phyloP scores from a whole-genome alignment of 2,113 vertebrate genomes.

The Poicephalus meyeri region DNA sequence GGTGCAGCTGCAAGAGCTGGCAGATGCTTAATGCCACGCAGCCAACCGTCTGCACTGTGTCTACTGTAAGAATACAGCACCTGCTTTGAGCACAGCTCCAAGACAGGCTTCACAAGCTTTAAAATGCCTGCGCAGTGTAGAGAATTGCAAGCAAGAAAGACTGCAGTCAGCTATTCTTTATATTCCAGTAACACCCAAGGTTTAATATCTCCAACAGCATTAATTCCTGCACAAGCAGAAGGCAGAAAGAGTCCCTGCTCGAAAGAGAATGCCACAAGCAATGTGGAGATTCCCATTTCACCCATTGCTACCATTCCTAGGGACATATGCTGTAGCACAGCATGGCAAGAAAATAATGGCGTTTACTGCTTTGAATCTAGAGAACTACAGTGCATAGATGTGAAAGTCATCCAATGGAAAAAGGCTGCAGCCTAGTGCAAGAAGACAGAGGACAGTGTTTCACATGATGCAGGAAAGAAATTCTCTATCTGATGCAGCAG shows the following conservation, averaged over 20 bases:
- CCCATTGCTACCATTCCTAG: neutral
- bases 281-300: accelerated
- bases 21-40: neutral
- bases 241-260: neutral
- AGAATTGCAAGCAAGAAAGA: neutral
- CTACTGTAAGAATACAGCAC: neutral
- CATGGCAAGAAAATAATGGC: neutral
- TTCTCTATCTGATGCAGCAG: slow-evolving; percentile 14
- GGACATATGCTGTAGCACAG: accelerated
- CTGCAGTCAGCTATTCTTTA: neutral
- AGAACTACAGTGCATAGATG: neutral
- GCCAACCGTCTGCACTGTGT: neutral
- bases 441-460: neutral
- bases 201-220: neutral
- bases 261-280: neutral
- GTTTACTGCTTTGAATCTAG: neutral
- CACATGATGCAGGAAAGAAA: neutral
- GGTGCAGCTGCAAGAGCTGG: neutral
- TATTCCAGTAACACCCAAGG: neutral
- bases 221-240: neutral
- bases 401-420: neutral
- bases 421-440: neutral
- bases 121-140: neutral
- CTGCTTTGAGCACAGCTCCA: neutral
- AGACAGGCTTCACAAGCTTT: neutral